These are phyloP conservation scores for Limnephilus marmoratus DNA, from an alignment of 2,888 invertebrate species.

Conservation along the genomic window DNA sequence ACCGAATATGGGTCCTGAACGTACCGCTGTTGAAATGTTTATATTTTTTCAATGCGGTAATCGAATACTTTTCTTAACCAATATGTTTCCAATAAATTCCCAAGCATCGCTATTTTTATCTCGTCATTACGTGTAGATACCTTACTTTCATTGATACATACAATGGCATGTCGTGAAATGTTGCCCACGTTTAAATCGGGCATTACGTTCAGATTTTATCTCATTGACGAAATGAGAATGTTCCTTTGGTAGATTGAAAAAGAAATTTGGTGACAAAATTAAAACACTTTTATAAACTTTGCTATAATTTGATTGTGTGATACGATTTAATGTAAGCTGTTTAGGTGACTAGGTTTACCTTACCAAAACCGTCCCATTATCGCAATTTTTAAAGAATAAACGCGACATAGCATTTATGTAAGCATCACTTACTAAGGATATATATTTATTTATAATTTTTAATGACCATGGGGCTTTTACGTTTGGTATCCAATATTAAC, in stretches of 20 bases:
- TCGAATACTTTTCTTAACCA: conserved; percentile 7
- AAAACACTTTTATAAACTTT: neutral
- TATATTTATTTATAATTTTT: too few relatives aligned
- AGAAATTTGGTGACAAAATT: neutral
- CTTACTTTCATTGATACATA: neutral
- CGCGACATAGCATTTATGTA: too few relatives aligned
- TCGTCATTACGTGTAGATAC: neutral
- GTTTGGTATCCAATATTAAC: too few relatives aligned
- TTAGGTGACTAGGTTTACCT: neutral
- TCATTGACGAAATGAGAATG: neutral
- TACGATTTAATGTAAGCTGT: neutral
- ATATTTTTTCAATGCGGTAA: conserved; percentile 5
- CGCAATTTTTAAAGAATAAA: too few relatives aligned
- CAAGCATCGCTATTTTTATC: neutral
- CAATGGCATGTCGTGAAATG: neutral
- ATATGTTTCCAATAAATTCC: conserved; percentile 8
- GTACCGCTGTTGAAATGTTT: neutral
- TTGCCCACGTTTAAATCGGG: too few relatives aligned
- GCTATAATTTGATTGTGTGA: neutral
- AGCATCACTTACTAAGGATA: too few relatives aligned
- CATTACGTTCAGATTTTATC: too few relatives aligned
- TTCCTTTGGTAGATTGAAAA: neutral
- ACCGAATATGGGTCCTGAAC: neutral
- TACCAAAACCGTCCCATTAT: neutral
- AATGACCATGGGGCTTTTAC: too few relatives aligned